Evolutionary conservation across 2,797 vertebrate species (phyloP).

Genomic region (Myripristis murdjan): DNA sequence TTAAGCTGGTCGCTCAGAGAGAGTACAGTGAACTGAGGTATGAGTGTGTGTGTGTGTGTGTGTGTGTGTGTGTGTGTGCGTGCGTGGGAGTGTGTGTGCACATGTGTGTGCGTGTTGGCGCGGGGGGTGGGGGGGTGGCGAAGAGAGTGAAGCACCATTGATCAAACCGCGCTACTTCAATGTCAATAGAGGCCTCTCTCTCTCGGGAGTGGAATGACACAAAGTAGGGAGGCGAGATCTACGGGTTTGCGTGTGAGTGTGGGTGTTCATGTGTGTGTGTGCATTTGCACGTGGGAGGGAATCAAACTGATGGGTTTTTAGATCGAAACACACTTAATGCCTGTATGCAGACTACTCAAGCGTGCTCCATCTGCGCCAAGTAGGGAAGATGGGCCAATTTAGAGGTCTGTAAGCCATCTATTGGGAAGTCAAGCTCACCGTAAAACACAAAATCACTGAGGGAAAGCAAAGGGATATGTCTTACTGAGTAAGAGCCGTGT

Average conservation of each 20-base stretch:
- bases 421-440: constrained; percentile 56
- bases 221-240: constrained; percentile 68
- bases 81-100: too few relatives aligned
- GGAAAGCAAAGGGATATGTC: constrained; percentile 51
- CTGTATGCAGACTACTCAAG: constrained; percentile 64
- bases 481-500: constrained; percentile 41
- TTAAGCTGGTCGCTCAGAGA: constrained; percentile 40
- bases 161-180: constrained; percentile 64
- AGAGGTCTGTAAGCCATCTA: constrained; percentile 47
- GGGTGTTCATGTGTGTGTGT: constrained; percentile 8
- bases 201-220: constrained; percentile 66
- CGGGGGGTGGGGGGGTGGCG: constrained; percentile 17
- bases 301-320: constrained; percentile 59
- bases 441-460: constrained; percentile 63
- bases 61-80: constrained; percentile 17
- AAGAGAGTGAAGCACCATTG: constrained; percentile 73
- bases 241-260: too few relatives aligned
- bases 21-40: constrained; percentile 31
- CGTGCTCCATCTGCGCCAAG: constrained; percentile 52
- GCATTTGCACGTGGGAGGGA: constrained; percentile 46
- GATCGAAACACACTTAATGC: constrained; percentile 73
- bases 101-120: constrained; percentile 20
- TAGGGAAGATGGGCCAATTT: constrained; percentile 56
- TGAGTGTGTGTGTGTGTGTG: too few relatives aligned
- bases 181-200: constrained; percentile 68